Percentiles rank a stretch among this genome's conserved stretches.
phyloP scores from a whole-genome alignment of 92 coral and sea anemone species.

The Scolanthus callimorphus region DNA sequence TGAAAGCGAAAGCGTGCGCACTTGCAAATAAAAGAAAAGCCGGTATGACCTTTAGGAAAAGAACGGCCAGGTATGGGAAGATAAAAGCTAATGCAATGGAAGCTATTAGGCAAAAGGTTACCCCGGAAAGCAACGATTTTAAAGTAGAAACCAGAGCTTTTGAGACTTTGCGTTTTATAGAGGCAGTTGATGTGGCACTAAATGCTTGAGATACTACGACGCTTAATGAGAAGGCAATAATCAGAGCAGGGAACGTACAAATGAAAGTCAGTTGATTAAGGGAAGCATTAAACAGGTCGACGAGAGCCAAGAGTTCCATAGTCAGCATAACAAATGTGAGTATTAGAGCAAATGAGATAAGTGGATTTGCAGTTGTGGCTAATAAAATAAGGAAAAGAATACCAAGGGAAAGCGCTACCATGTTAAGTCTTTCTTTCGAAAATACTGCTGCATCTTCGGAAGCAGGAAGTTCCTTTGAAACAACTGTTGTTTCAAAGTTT shows the following conservation, averaged over 20 bases:
- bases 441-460: slow-evolving; percentile 24
- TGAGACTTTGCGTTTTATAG: not conserved
- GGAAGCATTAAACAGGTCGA: not conserved
- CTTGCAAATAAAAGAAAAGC: not conserved
- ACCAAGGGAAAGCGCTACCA: slow-evolving; percentile 3
- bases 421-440: not conserved
- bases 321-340: slow-evolving; percentile 8
- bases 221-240: slow-evolving; percentile 12
- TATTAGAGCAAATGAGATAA: not conserved
- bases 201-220: slow-evolving; percentile 14
- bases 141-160: slow-evolving; percentile 2
- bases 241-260: slow-evolving; percentile 1
- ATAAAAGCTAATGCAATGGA: slow-evolving; percentile 29
- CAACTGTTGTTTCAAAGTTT: too few relatives aligned
- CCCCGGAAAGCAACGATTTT: not conserved
- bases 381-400: slow-evolving; percentile 1
- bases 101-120: not conserved
- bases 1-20: not conserved
- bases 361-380: not conserved
- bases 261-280: slow-evolving; percentile 25
- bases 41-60: slow-evolving; percentile 10
- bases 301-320: slow-evolving; percentile 13
- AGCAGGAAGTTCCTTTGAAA: too few relatives aligned
- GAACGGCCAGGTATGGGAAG: slow-evolving; percentile 8
- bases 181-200: not conserved